Conservation (phyloP, 37 sponge, comb jelly and placozoan species). For the Beroe forskalii region DNA sequence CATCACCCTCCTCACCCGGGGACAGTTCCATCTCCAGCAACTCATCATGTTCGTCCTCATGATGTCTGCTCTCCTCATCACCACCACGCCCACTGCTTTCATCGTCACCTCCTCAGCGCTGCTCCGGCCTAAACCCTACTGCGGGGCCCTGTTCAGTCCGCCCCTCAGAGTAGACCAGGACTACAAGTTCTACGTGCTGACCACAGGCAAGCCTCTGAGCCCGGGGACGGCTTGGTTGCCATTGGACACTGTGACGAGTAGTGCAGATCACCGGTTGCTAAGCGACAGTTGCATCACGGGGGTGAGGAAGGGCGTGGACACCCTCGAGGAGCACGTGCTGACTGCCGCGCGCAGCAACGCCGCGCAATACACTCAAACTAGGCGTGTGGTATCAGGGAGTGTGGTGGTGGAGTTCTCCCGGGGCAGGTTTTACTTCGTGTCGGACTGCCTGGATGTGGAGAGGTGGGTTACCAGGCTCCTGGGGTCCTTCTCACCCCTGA, state of each 20-base stretch:
- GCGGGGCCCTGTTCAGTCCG: conserved; percentile 28
- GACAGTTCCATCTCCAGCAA: background rate
- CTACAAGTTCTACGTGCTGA: conserved; percentile 33
- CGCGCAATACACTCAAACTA: background rate
- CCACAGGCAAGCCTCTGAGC: background rate
- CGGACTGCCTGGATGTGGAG: conserved; percentile 44
- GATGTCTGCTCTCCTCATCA: background rate
- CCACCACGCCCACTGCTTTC: conserved; percentile 37
- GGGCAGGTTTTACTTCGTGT: conserved; percentile 17
- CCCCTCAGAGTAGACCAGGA: conserved; percentile 4
- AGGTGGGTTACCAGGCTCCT: background rate
- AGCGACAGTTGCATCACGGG: conserved; percentile 11
- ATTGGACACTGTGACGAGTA: background rate
- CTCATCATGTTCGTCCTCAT: background rate
- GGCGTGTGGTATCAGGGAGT: background rate
- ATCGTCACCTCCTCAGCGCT: background rate
- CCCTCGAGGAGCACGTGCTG: background rate
- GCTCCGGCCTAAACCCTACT: conserved; percentile 42
- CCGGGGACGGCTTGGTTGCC: background rate
- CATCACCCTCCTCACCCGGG: background rate
- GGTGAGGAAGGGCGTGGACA: background rate
- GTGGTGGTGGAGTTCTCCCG: background rate
- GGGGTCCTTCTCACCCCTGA: background rate
- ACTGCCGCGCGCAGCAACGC: background rate
- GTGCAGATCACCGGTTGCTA: background rate